A percentile compares a stretch with the other conserved stretches of the same genome.
These are phyloP conservation scores for Acholoe squamosa DNA, from an alignment of 2,888 invertebrate species.

Conservation along the genomic window DNA sequence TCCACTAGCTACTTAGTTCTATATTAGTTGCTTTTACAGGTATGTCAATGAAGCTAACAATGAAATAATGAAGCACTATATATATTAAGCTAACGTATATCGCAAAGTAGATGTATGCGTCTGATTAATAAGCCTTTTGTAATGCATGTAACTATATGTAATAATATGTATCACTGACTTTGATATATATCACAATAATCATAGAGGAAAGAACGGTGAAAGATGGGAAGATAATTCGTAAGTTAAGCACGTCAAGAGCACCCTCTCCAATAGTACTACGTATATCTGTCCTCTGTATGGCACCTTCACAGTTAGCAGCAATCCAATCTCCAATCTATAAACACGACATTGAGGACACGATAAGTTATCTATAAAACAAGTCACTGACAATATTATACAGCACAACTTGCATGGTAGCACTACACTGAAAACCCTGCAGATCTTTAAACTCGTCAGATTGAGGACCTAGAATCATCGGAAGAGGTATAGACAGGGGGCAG, in stretches of 20 bases:
- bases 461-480: too few relatives aligned
- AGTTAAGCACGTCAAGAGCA: constrained; percentile 19
- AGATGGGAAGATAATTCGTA: constrained; percentile 56
- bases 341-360: background rate
- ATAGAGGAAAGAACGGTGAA: constrained; percentile 58
- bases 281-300: background rate
- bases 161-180: background rate
- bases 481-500: too few relatives aligned
- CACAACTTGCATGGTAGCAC: constrained; percentile 14
- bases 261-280: background rate
- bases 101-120: background rate
- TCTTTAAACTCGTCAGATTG: too few relatives aligned
- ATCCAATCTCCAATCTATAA: background rate
- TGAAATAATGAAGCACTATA: background rate
- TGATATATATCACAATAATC: background rate
- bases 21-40: background rate
- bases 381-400: background rate
- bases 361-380: background rate
- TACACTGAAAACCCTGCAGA: too few relatives aligned
- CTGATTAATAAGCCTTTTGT: too few relatives aligned
- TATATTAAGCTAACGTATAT: background rate
- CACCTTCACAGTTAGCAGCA: background rate
- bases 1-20: background rate
- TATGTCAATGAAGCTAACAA: background rate
- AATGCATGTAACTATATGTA: background rate